Evolutionary conservation across 53 echinoderm and acorn worm genomes (phyloP), one percentile per base, ranked within the genome.

Genomic region (Apostichopus leukothele): DNA sequence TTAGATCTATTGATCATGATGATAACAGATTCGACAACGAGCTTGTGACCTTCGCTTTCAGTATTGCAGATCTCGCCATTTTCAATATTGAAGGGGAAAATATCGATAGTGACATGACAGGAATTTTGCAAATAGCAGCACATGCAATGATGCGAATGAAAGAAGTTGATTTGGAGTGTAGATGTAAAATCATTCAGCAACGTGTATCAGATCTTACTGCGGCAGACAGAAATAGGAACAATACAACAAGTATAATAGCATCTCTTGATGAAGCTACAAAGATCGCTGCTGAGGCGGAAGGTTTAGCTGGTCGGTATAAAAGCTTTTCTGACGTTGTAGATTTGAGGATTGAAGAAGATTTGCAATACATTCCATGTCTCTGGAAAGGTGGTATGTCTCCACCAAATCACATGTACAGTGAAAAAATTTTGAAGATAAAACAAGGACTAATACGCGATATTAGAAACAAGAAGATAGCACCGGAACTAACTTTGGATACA

Each of bases 391-490:
- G 81, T 5, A 81, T 81, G 81, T 12, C 81, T 4, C 81, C 81
- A 8, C 81, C 81, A 55, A 81, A 81, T 55, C 81, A 81, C 18
- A 81, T 81, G 81, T 55, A 81, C 81, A 53, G 81, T 5, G 81
- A 81, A 53, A 81, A 27, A 0, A 18, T 81, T 4, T 52, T 18
- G 5, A 81, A 81, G 18, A 18, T 81, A 9, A 81, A 22, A 21
- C 52, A 8, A 5, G 14, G 55, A 4, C 27, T 83, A 26, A 8
- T 83, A 16, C 59, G 60, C 0, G 83, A 83, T 16, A 60, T 83
- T 8, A 57, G 27, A 21, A 61, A 61, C 10, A 52, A 52, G 52
- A 83, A 21, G 10, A 83, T 83, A 5, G 11, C 19, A 11, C 60
- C 83, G 10, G 54, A 53, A 8, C 22, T 83, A 59, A 83, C 83